Evolutionary conservation across 2,797 vertebrate genomes (phyloP).

Genomic region (Melanotaenia pygmaea): DNA sequence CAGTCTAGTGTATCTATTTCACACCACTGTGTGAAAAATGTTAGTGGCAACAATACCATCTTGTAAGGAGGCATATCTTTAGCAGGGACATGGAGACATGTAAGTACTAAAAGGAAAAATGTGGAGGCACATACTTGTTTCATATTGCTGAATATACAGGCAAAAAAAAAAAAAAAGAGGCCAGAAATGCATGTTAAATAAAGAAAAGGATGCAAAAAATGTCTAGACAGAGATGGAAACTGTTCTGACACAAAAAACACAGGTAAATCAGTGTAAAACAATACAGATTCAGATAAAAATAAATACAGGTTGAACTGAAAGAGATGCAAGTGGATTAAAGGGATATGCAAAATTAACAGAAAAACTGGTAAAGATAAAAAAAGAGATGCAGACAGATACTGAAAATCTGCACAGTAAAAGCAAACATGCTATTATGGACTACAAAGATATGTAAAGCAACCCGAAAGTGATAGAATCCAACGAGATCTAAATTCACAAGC

Average conservation of each 20-base stretch:
- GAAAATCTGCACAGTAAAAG: background rate
- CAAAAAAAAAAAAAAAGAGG: background rate
- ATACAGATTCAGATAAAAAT: background rate
- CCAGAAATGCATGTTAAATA: background rate
- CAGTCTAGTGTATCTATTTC: constrained; percentile 15
- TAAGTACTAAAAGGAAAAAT: constrained; percentile 38
- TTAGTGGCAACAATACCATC: constrained; percentile 18
- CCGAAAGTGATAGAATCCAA: background rate
- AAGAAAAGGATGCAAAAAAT: background rate
- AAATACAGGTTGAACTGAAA: too few species aligned
- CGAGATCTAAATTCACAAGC: too few species aligned
- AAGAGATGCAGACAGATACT: background rate
- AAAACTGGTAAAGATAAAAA: background rate
- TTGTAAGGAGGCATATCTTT: constrained; percentile 37
- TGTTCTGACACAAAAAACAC: background rate
- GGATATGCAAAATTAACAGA: background rate
- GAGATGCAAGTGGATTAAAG: background rate
- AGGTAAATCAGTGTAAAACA: background rate
- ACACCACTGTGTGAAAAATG: constrained; percentile 38
- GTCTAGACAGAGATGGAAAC: background rate
- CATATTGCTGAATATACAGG: background rate
- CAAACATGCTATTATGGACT: background rate
- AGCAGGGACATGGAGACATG: constrained; percentile 38
- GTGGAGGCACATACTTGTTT: constrained; percentile 17
- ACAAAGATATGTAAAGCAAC: background rate